Base-by-base conservation (phyloP, 1,140 invertebrate species). In the Bombus confusus region DNA sequence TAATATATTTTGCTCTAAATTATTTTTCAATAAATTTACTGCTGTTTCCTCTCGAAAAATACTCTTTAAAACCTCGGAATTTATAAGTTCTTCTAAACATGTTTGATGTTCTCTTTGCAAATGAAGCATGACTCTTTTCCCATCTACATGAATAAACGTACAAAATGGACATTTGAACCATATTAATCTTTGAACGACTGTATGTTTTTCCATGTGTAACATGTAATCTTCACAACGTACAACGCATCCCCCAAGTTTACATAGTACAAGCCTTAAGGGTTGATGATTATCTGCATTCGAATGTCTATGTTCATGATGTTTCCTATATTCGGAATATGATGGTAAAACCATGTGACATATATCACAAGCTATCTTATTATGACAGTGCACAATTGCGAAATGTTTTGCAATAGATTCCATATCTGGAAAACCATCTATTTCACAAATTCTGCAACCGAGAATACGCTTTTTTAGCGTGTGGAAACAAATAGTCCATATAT, bases 111-210 rank as follows among this genome's bases (percentile, higher is more conserved):
- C 77, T 0, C 34, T 73, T 39, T 91, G 91, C 3, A 95, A 47
- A 76, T 95, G 94, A 25, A 83, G 22, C 66, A 64, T 39, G 0
- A 79, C 62, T 34, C 74, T 74, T 66, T 84, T 80, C 37, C 71
- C 47, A 15, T 90, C 86, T 39, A 78, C 31, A 28, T 80, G 83
- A 22, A 78, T 76, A 72, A 84, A 85, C 12, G 73, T 75, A 57
- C 94, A 95, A 34, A 94, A 92, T 1, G 93, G 93, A 84, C 94
- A 95, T 57, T 92, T 94, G 62, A 92, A 92, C 85, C 92, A 94
- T n/a, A 90, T 82, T 1, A 91, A 28, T 59, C 82, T 90, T 12
- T 86, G 84, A 15, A 93, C 89, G n/a, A 90, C 93, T 15, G 86
- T 34, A 66, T 93, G 93, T n/a, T 86, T 80, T 13, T 90, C 85